phyloP scores from a whole-genome alignment of 2,888 invertebrate genomes.

The Lypha dubia region DNA sequence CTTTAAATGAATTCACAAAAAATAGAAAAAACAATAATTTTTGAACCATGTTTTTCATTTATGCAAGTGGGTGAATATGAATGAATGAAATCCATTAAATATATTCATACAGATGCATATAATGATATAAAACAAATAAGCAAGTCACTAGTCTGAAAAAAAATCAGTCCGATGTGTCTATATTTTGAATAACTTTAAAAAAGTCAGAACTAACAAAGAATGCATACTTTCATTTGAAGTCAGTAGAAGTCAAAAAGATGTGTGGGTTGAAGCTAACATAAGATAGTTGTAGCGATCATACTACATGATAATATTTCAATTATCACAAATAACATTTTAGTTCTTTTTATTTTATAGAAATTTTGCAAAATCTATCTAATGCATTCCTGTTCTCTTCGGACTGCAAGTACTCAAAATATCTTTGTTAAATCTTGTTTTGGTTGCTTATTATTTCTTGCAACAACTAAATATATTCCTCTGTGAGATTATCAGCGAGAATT shows the following conservation, averaged over 20 bases:
- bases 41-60: constrained; percentile 6
- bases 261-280: too few relatives aligned
- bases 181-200: constrained; percentile 19
- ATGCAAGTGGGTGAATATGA: constrained; percentile 7
- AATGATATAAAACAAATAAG: constrained; percentile 41
- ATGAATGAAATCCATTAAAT: constrained; percentile 44
- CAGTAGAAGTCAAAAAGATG: too few relatives aligned
- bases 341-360: too few relatives aligned
- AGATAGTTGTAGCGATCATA: too few relatives aligned
- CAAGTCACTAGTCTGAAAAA: constrained; percentile 50
- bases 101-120: constrained; percentile 1
- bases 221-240: too few relatives aligned
- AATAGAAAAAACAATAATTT: neutral
- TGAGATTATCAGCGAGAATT: constrained; percentile 6
- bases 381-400: constrained; percentile 7
- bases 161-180: constrained; percentile 42
- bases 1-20: constrained; percentile 19
- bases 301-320: too few relatives aligned
- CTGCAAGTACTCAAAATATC: neutral
- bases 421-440: constrained; percentile 42
- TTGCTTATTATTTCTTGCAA: neutral
- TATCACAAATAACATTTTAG: too few relatives aligned
- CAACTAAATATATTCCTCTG: neutral
- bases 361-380: neutral
- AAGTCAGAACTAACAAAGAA: constrained; percentile 12